These are phyloP conservation scores for Pterocles orientalis DNA, from an alignment of 2,113 vertebrate species.

Conservation along the genomic window DNA sequence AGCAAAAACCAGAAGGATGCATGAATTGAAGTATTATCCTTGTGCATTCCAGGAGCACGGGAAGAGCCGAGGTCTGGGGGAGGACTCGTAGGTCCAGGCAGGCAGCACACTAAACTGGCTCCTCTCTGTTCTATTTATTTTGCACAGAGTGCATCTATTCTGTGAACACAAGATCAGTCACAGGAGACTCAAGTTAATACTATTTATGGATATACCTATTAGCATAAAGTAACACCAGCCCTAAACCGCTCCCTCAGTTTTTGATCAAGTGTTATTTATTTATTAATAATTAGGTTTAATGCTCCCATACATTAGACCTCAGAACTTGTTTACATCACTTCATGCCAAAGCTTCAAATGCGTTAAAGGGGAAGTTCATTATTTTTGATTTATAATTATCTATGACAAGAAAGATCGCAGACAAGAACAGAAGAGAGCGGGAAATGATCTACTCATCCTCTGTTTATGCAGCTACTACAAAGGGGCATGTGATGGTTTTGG, in stretches of 20 bases:
- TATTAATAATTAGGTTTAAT: conserved; percentile 34
- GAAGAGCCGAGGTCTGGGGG: background rate
- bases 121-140: background rate
- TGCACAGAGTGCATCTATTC: background rate
- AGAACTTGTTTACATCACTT: conserved; percentile 28
- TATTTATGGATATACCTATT: background rate
- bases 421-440: background rate
- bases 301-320: background rate
- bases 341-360: background rate
- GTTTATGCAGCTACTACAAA: conserved; percentile 34
- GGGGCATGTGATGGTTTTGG: conserved; percentile 40
- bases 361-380: conserved; percentile 25
- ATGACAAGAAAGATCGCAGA: conserved; percentile 36
- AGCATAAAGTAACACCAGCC: background rate
- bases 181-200: background rate
- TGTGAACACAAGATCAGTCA: background rate
- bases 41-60: background rate
- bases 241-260: background rate
- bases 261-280: background rate
- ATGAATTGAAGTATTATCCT: conserved; percentile 38
- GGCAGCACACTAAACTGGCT: background rate
- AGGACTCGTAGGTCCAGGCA: background rate
- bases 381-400: conserved; percentile 55
- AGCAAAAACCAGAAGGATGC: conserved; percentile 1
- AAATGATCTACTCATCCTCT: conserved; percentile 41